Percentiles rank a stretch among this genome's conserved stretches.
phyloP scores from a whole-genome alignment of 2,797 vertebrate species.

The Artibeus jamaicensis region DNA sequence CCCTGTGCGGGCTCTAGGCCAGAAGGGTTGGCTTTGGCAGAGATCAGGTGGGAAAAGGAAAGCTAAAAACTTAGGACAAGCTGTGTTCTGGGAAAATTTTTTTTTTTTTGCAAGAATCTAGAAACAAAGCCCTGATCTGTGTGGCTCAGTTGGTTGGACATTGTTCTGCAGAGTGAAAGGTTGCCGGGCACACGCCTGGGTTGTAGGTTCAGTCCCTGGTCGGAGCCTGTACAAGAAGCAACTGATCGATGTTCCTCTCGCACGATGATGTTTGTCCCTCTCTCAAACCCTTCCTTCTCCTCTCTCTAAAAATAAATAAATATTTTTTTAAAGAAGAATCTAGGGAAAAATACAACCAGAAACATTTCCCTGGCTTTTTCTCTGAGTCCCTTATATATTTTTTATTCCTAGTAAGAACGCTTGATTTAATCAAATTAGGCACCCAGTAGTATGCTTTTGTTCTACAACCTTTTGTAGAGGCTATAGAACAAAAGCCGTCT shows the following conservation, averaged over 20 bases:
- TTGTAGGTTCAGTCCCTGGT: background rate
- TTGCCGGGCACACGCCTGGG: background rate
- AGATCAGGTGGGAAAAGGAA: background rate
- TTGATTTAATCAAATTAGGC: conserved; percentile 6
- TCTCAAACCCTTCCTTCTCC: background rate
- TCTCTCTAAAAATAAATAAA: background rate
- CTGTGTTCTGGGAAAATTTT: conserved; percentile 2
- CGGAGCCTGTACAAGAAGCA: background rate
- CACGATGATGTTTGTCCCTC: too few relatives aligned
- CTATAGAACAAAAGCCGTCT: background rate
- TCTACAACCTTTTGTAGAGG: background rate
- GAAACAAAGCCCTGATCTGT: too few relatives aligned
- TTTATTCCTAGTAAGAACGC: background rate
- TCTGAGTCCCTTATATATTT: background rate
- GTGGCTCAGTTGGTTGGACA: background rate
- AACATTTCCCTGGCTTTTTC: conserved; percentile 42
- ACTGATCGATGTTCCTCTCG: background rate
- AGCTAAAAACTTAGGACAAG: background rate
- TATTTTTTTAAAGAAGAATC: background rate
- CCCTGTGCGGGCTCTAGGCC: background rate
- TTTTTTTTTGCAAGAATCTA: background rate
- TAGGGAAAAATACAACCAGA: background rate
- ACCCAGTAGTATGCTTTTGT: background rate
- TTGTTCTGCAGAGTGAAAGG: background rate
- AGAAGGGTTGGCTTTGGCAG: background rate